These are phyloP conservation scores for Neoarius graeffei DNA, from an alignment of 2,113 vertebrate genomes.

Conservation along the genomic window DNA sequence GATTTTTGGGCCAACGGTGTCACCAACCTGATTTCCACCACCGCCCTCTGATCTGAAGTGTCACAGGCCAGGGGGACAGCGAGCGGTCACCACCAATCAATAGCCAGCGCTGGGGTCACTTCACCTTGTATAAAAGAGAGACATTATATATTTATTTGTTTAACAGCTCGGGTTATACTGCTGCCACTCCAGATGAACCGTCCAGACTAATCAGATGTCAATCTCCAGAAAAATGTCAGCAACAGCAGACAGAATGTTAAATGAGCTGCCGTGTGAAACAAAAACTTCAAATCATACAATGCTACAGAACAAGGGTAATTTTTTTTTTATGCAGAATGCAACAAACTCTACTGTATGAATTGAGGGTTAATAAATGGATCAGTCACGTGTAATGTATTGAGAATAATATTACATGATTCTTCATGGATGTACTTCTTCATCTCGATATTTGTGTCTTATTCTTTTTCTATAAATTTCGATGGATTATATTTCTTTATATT, in stretches of 20 bases:
- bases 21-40: constrained; percentile 78
- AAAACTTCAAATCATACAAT: neutral
- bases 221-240: constrained; percentile 43
- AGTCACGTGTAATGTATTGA: neutral
- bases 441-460: neutral
- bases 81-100: constrained; percentile 82
- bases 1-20: constrained; percentile 55
- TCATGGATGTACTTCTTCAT: neutral
- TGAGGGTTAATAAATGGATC: neutral
- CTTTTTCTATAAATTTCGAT: neutral
- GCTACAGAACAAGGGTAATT: neutral
- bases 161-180: constrained; percentile 82
- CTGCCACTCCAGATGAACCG: constrained; percentile 82
- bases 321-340: neutral
- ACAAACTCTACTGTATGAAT: neutral
- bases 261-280: neutral
- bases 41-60: constrained; percentile 81
- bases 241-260: neutral
- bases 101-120: constrained; percentile 82
- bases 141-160: constrained; percentile 67
- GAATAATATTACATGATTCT: neutral
- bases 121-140: constrained; percentile 65
- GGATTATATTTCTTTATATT: neutral
- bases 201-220: constrained; percentile 52
- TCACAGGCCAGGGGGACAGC: constrained; percentile 77